These are phyloP conservation scores for Gyps fulvus DNA, from an alignment of 2,113 vertebrate genomes.

Conservation along the genomic window DNA sequence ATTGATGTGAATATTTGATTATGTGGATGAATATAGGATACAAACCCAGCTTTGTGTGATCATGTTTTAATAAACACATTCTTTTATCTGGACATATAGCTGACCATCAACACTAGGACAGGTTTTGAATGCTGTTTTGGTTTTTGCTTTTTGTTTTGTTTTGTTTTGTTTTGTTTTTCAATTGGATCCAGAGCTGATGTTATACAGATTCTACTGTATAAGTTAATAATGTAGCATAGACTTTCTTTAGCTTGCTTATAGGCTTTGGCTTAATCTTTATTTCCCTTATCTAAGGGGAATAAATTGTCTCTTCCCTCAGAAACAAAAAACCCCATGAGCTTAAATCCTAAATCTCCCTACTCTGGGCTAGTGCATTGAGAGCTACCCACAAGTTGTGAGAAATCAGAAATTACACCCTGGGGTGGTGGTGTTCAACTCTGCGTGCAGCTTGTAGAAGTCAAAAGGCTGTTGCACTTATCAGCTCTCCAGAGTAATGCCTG, in stretches of 20 bases:
- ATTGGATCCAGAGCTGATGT: not conserved
- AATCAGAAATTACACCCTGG: not conserved
- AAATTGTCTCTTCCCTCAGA: not conserved
- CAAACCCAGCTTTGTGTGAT: not conserved
- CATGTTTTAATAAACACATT: rapidly evolving
- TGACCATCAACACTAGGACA: not conserved
- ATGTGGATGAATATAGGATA: not conserved
- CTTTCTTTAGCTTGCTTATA: not conserved
- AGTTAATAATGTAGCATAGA: not conserved
- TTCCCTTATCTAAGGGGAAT: not conserved
- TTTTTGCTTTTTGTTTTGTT: too few relatives aligned
- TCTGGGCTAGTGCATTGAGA: not conserved
- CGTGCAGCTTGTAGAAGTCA: not conserved
- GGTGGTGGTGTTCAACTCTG: not conserved
- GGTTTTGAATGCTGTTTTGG: not conserved
- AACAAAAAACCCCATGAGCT: not conserved
- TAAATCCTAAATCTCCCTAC: not conserved
- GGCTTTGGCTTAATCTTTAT: not conserved
- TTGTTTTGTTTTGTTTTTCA: not conserved
- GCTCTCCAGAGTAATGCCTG: not conserved
- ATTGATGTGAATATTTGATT: not conserved
- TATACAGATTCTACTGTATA: not conserved
- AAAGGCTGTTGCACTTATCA: not conserved
- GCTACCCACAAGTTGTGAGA: not conserved
- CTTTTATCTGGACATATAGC: not conserved